These are phyloP conservation scores for Patiria pectinifera DNA, from an alignment of 53 echinoderm and acorn worm genomes.

Conservation along the genomic window DNA sequence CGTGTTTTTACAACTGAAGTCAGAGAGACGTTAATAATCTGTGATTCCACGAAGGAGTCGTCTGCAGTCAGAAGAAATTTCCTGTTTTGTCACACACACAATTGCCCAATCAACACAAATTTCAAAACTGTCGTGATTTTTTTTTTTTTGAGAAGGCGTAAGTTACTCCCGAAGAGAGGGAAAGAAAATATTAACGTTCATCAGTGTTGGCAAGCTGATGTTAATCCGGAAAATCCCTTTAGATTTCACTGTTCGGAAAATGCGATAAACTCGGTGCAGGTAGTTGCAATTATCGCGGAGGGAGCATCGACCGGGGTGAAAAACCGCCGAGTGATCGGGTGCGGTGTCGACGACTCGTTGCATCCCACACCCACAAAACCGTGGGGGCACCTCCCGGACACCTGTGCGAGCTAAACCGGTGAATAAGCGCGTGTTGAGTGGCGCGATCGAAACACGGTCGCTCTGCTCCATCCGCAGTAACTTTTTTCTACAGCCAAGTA, in stretches of 20 bases:
- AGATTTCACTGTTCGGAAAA: not conserved
- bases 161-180: no score
- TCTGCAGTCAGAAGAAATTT: no score
- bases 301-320: conserved; percentile 17
- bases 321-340: not conserved
- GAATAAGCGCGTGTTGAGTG: not conserved
- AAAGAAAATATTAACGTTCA: no score
- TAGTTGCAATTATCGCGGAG: conserved; percentile 14
- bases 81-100: not conserved
- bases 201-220: not conserved
- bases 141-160: no score
- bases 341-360: not conserved
- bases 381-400: not conserved
- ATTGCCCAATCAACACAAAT: not conserved
- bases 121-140: no score
- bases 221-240: not conserved
- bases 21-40: no score
- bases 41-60: no score
- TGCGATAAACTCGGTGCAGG: conserved; percentile 23
- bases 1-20: no score
- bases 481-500: no score
- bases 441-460: not conserved
- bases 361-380: not conserved
- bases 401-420: not conserved
- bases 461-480: not conserved